Evolutionary conservation across 2,113 vertebrate genomes (phyloP).

Genomic region (Hypomesus transpacificus): DNA sequence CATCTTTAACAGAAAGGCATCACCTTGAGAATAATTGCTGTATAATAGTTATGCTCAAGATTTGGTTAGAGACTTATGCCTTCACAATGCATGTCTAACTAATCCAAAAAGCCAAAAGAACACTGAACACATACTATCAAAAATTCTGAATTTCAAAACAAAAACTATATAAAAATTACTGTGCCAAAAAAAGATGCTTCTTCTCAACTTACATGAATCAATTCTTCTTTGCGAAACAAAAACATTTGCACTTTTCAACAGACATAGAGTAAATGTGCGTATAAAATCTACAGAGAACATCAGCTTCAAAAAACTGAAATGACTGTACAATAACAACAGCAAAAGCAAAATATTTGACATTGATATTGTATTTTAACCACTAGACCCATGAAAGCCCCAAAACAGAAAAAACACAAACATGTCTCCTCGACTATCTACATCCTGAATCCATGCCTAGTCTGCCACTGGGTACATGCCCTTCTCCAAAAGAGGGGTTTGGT

Average conservation of each 20-base stretch:
- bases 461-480: not conserved
- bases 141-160: conserved; percentile 59
- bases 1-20: conserved; percentile 49
- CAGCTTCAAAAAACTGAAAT: conserved; percentile 50
- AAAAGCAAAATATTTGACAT: conserved; percentile 32
- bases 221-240: conserved; percentile 33
- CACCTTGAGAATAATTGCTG: conserved; percentile 28
- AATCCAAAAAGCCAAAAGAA: conserved; percentile 49
- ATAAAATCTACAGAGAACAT: conserved; percentile 58
- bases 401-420: conserved; percentile 19
- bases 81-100: conserved; percentile 49
- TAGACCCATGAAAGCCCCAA: conserved; percentile 23
- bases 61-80: conserved; percentile 20
- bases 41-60: too few relatives aligned
- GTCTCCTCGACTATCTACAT: conserved; percentile 40
- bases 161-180: conserved; percentile 26
- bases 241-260: conserved; percentile 47
- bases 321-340: conserved; percentile 67
- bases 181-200: not conserved
- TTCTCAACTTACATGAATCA: conserved; percentile 5
- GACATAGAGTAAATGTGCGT: conserved; percentile 56
- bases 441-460: conserved; percentile 25
- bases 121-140: conserved; percentile 53
- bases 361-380: conserved; percentile 37
- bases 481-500: not conserved